phyloP scores from a whole-genome alignment of 2,113 vertebrate species.

The Chaetodon auriga region DNA sequence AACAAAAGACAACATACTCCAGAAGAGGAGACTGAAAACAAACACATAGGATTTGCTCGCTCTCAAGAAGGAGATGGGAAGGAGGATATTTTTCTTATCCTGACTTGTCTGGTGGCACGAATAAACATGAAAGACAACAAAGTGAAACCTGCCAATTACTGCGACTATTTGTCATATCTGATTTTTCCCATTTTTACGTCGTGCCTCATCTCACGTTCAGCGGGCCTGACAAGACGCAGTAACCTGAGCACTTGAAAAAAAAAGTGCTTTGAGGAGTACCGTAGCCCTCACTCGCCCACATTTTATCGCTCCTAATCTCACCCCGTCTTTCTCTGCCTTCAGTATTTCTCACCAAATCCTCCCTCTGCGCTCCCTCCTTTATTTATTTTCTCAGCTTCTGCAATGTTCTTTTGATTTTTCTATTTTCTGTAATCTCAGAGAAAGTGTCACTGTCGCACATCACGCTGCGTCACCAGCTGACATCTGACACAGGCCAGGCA shows the following conservation, averaged over 20 bases:
- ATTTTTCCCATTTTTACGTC: conserved; percentile 13
- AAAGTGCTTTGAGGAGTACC: conserved; percentile 39
- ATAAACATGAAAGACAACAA: conserved; percentile 60
- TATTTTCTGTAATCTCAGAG: conserved; percentile 78
- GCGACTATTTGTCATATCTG: conserved; percentile 36
- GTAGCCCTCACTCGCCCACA: not conserved
- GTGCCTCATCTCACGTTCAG: conserved; percentile 6
- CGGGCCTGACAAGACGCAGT: conserved; percentile 2
- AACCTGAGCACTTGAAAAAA: conserved; percentile 16
- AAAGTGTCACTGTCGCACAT: conserved; percentile 61
- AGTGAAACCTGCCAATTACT: conserved; percentile 58
- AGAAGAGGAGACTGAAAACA: conserved; percentile 42
- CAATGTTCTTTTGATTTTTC: conserved; percentile 71
- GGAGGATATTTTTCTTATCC: conserved; percentile 27
- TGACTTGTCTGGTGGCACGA: conserved; percentile 33
- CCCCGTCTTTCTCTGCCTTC: conserved; percentile 10
- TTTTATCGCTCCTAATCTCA: conserved; percentile 39
- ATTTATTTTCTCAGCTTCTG: conserved; percentile 47
- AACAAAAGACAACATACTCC: conserved; percentile 62
- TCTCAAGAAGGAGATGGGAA: conserved; percentile 29
- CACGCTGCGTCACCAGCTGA: conserved; percentile 71
- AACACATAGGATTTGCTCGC: conserved; percentile 56
- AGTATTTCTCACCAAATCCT: conserved; percentile 39
- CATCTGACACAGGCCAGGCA: conserved; percentile 77
- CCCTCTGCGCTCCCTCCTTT: conserved; percentile 26